phyloP scores from a whole-genome alignment of 2,113 vertebrate species.

The Atherinomorus stipes region DNA sequence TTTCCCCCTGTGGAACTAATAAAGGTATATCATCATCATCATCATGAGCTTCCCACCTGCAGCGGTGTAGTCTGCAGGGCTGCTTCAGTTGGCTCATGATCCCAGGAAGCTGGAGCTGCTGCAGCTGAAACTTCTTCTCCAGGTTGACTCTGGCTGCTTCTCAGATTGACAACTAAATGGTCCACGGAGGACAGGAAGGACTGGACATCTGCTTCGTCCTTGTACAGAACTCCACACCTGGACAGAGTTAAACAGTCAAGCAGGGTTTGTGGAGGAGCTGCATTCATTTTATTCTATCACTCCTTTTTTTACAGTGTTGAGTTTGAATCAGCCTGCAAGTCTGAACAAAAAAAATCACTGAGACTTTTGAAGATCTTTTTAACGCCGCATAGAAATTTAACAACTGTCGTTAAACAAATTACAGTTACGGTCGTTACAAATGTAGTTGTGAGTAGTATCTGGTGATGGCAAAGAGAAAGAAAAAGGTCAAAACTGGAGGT shows the following conservation, averaged over 20 bases:
- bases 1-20: too few species aligned
- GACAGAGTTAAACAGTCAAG: not conserved
- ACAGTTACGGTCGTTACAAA: too few species aligned
- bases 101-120: constrained; percentile 60
- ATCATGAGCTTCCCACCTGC: constrained; percentile 76
- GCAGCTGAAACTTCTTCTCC: constrained; percentile 83
- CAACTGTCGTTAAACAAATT: too few species aligned
- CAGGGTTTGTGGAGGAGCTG: not conserved
- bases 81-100: constrained; percentile 75
- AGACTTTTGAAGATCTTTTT: too few species aligned
- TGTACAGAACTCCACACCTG: constrained; percentile 84
- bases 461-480: too few species aligned
- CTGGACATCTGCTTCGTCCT: constrained; percentile 80
- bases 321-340: too few species aligned
- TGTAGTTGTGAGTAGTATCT: too few species aligned
- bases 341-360: too few species aligned
- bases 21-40: too few species aligned
- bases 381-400: too few species aligned
- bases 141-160: constrained; percentile 78
- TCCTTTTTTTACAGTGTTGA: too few species aligned
- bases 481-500: too few species aligned
- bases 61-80: constrained; percentile 81
- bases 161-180: constrained; percentile 79
- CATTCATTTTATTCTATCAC: not conserved
- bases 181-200: constrained; percentile 83